A percentile compares a stretch with the other conserved stretches of the same genome.
Evolutionary conservation across 2,888 invertebrate genomes (phyloP).

Genomic region (Halictus quadricinctus): DNA sequence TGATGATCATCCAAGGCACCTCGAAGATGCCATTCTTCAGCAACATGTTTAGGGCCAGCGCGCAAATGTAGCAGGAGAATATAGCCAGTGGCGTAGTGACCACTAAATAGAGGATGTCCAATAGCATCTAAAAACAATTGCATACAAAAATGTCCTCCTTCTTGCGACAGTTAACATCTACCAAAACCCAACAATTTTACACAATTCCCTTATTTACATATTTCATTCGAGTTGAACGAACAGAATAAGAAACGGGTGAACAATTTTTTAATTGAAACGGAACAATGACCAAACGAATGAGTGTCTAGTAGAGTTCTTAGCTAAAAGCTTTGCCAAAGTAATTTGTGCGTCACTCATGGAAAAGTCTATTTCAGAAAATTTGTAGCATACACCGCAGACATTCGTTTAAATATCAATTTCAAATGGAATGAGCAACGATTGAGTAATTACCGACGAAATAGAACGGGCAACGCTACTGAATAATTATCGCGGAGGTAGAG

Average conservation of each 20-base stretch:
- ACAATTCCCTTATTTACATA: background rate
- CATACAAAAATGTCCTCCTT: background rate
- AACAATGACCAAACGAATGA: too few species aligned
- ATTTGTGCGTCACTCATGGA: too few species aligned
- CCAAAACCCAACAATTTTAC: background rate
- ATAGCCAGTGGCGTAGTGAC: conserved; percentile 79
- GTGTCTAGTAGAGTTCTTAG: too few species aligned
- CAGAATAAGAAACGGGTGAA: too few species aligned
- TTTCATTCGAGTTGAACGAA: too few species aligned
- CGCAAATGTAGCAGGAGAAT: conserved; percentile 80
- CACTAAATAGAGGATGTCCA: conserved; percentile 78
- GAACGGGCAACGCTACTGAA: background rate
- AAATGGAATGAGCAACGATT: background rate
- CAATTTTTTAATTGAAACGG: too few species aligned
- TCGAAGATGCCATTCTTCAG: conserved; percentile 75
- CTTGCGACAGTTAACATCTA: background rate
- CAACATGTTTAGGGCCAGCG: conserved; percentile 75
- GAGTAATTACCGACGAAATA: background rate
- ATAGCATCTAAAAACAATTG: conserved; percentile 72
- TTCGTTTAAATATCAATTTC: background rate
- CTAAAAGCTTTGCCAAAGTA: too few species aligned
- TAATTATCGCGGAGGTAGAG: background rate
- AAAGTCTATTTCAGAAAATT: too few species aligned
- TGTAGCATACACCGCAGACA: background rate
- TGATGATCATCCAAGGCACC: conserved; percentile 80